Conservation (phyloP, 2,113 vertebrate species). For the Scolopax mira region DNA sequence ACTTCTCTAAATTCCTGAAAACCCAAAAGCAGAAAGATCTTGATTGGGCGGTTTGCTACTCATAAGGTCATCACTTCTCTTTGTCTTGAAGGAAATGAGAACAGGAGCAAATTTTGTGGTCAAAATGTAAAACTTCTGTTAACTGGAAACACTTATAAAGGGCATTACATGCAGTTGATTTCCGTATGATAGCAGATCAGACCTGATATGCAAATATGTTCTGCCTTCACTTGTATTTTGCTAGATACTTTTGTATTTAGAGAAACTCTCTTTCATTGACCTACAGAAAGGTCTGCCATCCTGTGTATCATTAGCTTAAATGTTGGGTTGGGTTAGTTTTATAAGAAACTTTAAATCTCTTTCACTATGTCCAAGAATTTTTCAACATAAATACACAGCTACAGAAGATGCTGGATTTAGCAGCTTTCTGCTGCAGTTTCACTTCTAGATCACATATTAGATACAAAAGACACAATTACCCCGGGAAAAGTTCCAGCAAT, state of each 20-base stretch:
- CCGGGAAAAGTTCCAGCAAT: constrained; percentile 1
- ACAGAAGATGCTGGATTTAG: not conserved
- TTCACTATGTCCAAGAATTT: not conserved
- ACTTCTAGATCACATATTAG: not conserved
- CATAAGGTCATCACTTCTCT: not conserved
- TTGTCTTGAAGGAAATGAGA: not conserved
- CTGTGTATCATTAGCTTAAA: not conserved
- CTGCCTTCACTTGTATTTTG: not conserved
- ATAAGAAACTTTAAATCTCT: not conserved
- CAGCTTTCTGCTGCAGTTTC: not conserved
- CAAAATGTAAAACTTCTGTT: not conserved
- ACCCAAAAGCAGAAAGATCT: not conserved
- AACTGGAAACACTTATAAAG: not conserved
- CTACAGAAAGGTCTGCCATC: not conserved
- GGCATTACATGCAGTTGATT: not conserved
- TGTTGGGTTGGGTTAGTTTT: not conserved
- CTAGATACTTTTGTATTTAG: not conserved
- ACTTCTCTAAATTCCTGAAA: not conserved
- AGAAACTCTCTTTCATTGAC: not conserved
- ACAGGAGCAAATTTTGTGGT: not conserved
- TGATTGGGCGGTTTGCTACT: not conserved
- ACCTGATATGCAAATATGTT: not conserved
- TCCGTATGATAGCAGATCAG: not conserved
- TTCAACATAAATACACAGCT: not conserved
- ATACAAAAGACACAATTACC: not conserved